A percentile compares a stretch with the other conserved stretches of the same genome.
These are phyloP conservation scores for Scelioninae gen. 1 DNA, from an alignment of 2,888 invertebrate species.

Conservation along the genomic window DNA sequence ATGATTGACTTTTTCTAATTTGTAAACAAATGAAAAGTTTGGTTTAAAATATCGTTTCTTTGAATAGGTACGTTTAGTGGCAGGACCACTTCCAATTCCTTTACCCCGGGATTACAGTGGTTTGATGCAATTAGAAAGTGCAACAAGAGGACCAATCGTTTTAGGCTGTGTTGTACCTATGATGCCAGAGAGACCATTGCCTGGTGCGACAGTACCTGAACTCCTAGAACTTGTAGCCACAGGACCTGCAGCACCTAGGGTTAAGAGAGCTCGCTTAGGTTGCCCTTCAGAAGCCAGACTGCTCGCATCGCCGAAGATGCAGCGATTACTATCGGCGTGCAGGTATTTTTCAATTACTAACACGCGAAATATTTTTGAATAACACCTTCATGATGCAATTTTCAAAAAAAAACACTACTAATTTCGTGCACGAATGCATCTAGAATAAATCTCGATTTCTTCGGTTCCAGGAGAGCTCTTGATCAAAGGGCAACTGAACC, in stretches of 20 bases:
- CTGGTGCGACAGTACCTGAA: constrained; percentile 80
- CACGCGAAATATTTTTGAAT: constrained; percentile 55
- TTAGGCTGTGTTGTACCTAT: constrained; percentile 84
- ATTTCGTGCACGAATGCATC: constrained; percentile 40
- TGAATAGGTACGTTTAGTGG: constrained; percentile 84
- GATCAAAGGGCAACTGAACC: constrained; percentile 82
- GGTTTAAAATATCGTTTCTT: background rate
- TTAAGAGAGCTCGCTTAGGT: constrained; percentile 80
- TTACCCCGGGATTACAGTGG: constrained; percentile 84
- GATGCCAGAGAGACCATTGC: constrained; percentile 80
- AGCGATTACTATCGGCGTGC: constrained; percentile 84
- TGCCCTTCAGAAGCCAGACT: constrained; percentile 83
- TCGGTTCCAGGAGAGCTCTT: constrained; percentile 79
- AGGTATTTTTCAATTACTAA: constrained; percentile 75
- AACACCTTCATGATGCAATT: constrained; percentile 23
- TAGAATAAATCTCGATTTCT: background rate
- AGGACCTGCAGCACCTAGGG: constrained; percentile 81
- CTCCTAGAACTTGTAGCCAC: constrained; percentile 81
- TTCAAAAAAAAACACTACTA: constrained; percentile 34
- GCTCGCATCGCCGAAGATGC: constrained; percentile 84
- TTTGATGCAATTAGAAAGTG: constrained; percentile 83
- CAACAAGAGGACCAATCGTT: constrained; percentile 83
- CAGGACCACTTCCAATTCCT: constrained; percentile 82
- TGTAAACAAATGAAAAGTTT: too few species aligned
- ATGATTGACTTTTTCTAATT: too few species aligned